Evolutionary conservation across 2,888 invertebrate species (phyloP), one percentile per base, ranked within the genome.

Genomic region (Himalopsyche anomala): DNA sequence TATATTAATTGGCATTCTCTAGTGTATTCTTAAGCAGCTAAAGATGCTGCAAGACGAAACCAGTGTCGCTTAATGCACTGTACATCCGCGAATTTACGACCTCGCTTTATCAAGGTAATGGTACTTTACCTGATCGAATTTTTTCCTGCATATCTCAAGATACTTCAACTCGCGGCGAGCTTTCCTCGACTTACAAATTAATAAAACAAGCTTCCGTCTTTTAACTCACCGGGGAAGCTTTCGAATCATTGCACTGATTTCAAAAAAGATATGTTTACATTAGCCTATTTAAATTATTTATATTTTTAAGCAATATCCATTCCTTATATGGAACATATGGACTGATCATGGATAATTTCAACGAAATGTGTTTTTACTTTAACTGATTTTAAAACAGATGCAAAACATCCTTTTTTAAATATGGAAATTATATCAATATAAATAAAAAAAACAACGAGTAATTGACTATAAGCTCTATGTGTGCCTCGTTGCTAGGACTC

Each of bases 171-270:
- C 38, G 69, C 79, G 51, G 8, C 51, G 42, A 79, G 51, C 69
- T 74, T 51, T 42, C 15, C 51, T 36, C 74, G 11, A 42, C 54
- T 79, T 84, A 84, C 84, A 84, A 84, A 84, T 84, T 84, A 84
- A 80, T 84, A 80, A 84, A 80, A 40, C 56, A 19, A 69, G 54
- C 84, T 55, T 54, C 80, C n/a, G 69, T 15, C 84, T 62, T 81
- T 42, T 87, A 84, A 85, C 85, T 85, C 82, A 85, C 17, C 55
- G 38, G 15, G 79, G 51, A 74, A n/a, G 19, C 62, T 62, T 62
- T 62, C 9, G 5, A 51, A 51, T 12, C 3, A 51, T 51, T 51
- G 12, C 3, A 42, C 0, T 6, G 8, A 12, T 51, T 51, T 51
- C 3, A 15, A 51, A 51, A 8, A 4, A 45, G 6, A 9, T 45